phyloP scores from a whole-genome alignment of 1,140 invertebrate species.

The Hylyphantes graminicola region DNA sequence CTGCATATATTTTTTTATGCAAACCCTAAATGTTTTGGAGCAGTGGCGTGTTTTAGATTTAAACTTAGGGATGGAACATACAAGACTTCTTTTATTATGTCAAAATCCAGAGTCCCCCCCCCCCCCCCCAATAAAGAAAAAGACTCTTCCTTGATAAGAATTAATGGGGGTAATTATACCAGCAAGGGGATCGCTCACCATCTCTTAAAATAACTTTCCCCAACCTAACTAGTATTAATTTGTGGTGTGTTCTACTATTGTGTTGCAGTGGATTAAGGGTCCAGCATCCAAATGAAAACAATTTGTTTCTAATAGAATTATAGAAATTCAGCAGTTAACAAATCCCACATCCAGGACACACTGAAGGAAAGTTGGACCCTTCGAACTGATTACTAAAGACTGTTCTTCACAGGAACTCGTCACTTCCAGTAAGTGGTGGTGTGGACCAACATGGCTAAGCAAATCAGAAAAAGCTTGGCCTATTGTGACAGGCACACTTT shows the following conservation, averaged over 20 bases:
- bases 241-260: conserved; percentile 28
- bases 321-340: not conserved
- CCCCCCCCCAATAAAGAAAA: conserved; percentile 19
- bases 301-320: conserved; percentile 12
- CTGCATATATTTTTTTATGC: conserved; percentile 4
- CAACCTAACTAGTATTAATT: not conserved
- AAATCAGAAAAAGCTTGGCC: too few species aligned
- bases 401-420: too few species aligned
- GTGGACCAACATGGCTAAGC: too few species aligned
- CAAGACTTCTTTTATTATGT: not conserved
- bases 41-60: conserved; percentile 7
- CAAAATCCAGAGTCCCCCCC: conserved; percentile 16
- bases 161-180: conserved; percentile 15
- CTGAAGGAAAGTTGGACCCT: too few species aligned
- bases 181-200: conserved; percentile 15
- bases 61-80: not conserved
- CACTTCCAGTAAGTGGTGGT: too few species aligned
- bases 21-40: conserved; percentile 10
- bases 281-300: conserved; percentile 10
- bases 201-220: conserved; percentile 2
- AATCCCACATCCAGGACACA: too few species aligned
- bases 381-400: too few species aligned
- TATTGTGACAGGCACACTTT: too few species aligned
- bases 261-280: conserved; percentile 18
- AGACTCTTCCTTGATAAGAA: not conserved